Base-by-base conservation (phyloP, 2,113 vertebrate genomes). In the Aptenodytes forsteri region DNA sequence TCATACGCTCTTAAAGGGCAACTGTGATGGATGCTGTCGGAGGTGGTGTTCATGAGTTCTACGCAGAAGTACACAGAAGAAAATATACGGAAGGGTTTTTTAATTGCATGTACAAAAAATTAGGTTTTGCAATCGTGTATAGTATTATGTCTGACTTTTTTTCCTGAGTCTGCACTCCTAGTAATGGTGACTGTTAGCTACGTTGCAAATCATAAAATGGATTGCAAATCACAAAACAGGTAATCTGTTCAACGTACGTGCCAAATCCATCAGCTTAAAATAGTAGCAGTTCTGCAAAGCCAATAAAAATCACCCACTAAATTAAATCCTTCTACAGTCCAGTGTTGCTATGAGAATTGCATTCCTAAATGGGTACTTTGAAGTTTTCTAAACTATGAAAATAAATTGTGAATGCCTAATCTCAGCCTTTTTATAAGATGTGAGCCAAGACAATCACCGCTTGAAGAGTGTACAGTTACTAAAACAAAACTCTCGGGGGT, bases 1-100 rank as follows among this genome's bases (percentile, higher is more conserved):
- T 55, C 7, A 0, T 21, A 1, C 6, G 3, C 15, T 44, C 14
- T 26, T 49, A 7, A 18, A 66, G 14, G 46, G 13, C 38, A 27
- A 2, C 29, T 21, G 13, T 14, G 38, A 26, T 25, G 25, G 66
- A 19, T 59, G 20, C 27, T 22, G 34, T 26, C 2, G 7, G 29
- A 36, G n/a, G 32, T 44, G 22, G 11, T 21, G 40, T 22, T 80
- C 2, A 1, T 44, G 20, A 50, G 32, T 17, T 38, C 29, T 67
- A 21, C 9, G 52, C 30, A 49, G 18, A 61, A 42, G 26, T 23
- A 16, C 6, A 12, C 15, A 25, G n/a, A 42, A 67, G 16, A 29
- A 87, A 64, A 56, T 25, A 38, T 5, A 17, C 16, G 29, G 10
- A 26, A 50, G 3, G 1, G 27, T 15, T 25, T 79, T 49, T 38